These are phyloP conservation scores for Artemia sinica DNA, from an alignment of 2,888 invertebrate species.

Conservation along the genomic window DNA sequence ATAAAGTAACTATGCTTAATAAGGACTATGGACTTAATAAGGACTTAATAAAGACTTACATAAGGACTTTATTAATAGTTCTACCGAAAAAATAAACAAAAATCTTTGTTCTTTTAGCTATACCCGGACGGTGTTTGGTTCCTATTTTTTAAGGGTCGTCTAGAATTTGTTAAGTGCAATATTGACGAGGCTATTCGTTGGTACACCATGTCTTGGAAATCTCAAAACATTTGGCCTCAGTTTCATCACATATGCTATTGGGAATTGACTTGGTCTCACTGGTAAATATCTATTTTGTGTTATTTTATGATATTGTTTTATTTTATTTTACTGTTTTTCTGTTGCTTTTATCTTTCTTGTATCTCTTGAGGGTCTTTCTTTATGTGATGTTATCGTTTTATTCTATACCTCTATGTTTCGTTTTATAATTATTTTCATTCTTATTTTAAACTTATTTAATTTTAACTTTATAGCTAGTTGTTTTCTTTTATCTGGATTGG, in stretches of 20 bases:
- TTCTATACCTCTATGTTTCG: slow-evolving; percentile 28
- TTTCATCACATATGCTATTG: slow-evolving; percentile 84
- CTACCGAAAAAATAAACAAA: too few species aligned
- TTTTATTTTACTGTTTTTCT: too few species aligned
- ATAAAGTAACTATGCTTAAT: too few species aligned
- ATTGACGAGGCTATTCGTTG: slow-evolving; percentile 49
- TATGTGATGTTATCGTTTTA: slow-evolving; percentile 35
- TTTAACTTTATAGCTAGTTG: too few species aligned
- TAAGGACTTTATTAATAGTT: too few species aligned
- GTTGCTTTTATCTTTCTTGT: too few species aligned
- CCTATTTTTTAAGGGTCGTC: slow-evolving; percentile 69
- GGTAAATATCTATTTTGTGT: slow-evolving; percentile 36
- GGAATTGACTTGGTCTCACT: slow-evolving; percentile 80
- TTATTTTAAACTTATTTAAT: too few species aligned
- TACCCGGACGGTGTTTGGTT: slow-evolving; percentile 77
- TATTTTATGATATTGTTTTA: slow-evolving; percentile 7
- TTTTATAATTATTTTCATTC: too few species aligned
- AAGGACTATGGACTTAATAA: too few species aligned
- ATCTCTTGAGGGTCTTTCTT: background rate
- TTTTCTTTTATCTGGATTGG: too few species aligned
- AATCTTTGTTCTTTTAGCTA: slow-evolving; percentile 33
- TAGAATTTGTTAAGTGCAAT: slow-evolving; percentile 62
- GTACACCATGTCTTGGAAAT: slow-evolving; percentile 62
- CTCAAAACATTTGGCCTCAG: slow-evolving; percentile 69
- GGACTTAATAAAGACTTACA: too few species aligned